A percentile compares a stretch with the other conserved stretches of the same genome.
These are phyloP conservation scores for Synanthedon andrenaeformis DNA, from an alignment of 2,888 invertebrate species.

Conservation along the genomic window DNA sequence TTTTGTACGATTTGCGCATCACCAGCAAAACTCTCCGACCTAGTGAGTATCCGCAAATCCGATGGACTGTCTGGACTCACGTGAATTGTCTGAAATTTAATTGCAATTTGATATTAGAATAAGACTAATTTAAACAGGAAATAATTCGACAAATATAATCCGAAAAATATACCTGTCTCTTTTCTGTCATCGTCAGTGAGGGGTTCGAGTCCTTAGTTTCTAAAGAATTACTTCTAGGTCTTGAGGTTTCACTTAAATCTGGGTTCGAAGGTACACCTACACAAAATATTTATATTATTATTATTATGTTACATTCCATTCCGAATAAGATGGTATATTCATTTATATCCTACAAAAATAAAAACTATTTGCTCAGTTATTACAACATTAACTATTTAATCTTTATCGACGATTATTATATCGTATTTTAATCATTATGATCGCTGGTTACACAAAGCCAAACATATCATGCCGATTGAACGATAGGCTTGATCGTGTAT, in stretches of 20 bases:
- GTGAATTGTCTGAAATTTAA: conserved; percentile 45
- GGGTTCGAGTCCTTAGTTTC: conserved; percentile 40
- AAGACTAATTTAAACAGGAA: background rate
- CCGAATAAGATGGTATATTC: too few species aligned
- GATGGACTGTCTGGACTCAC: conserved; percentile 73
- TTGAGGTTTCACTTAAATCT: conserved; percentile 40
- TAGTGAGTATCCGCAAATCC: conserved; percentile 70
- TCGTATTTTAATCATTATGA: too few species aligned
- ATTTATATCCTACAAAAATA: too few species aligned
- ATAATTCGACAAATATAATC: background rate
- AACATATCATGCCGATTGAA: too few species aligned
- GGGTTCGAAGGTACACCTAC: conserved; percentile 60
- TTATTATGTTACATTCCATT: background rate
- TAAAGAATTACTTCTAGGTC: conserved; percentile 58
- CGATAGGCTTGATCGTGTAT: too few species aligned
- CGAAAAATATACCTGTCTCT: conserved; percentile 45
- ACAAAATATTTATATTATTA: background rate
- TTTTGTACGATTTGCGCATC: conserved; percentile 82
- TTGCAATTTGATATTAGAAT: too few species aligned
- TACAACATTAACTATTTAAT: too few species aligned
- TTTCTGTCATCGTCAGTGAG: conserved; percentile 45
- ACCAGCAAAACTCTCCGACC: conserved; percentile 83
- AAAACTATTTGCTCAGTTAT: too few species aligned
- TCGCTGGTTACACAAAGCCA: too few species aligned
- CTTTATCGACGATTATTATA: too few species aligned